Base-by-base conservation (phyloP, 2,113 vertebrate species). In the Pseudopipra pipra region DNA sequence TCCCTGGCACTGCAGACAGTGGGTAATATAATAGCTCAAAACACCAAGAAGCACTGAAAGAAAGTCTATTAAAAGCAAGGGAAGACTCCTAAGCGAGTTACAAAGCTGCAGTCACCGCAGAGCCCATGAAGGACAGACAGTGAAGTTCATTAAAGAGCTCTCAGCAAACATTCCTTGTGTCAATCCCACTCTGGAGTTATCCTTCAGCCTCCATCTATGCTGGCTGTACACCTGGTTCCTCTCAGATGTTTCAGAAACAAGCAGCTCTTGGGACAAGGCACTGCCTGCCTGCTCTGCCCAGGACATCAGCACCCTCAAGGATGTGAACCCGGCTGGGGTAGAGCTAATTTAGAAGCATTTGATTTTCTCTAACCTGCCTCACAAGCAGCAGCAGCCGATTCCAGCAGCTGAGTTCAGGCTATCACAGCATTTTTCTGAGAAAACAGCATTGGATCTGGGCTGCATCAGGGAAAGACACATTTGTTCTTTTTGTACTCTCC, bases 101-200 rank as follows among this genome's bases (percentile, higher is more conserved):
- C 21, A 76, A 79, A 30, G 44, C 35, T 77, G 35, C 55, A 71
- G 55, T 33, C 21, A 33, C 24, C 4, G 0, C 68, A 91, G 73
- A 58, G 27, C 17, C 13, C 28, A 9, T 4, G 58, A 81, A 82
- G 31, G 22, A 74, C 30, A 70, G 33, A 24, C 2, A n/a, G 31
- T 73, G 43, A 58, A 85, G 74, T 63, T 89, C 70, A 87, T 94
- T 91, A 85, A 78, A 87, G 20, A 85, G 65, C 43, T 71, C 80
- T 93, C 70, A 55, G 82, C 51, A 93, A 95, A 87, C 61, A 85
- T 22, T 78, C 31, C 31, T 58, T 70, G 14, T 51, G 52, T 87
- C 71, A 85, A 16, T 58, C 43, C 61, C 51, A 37, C 65, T n/a
- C 30, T 2, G 9, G 43, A 56, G 20, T 23, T 74, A 55, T 10